phyloP scores from a whole-genome alignment of 2,888 invertebrate genomes.

The Parnassius mnemosyne region DNA sequence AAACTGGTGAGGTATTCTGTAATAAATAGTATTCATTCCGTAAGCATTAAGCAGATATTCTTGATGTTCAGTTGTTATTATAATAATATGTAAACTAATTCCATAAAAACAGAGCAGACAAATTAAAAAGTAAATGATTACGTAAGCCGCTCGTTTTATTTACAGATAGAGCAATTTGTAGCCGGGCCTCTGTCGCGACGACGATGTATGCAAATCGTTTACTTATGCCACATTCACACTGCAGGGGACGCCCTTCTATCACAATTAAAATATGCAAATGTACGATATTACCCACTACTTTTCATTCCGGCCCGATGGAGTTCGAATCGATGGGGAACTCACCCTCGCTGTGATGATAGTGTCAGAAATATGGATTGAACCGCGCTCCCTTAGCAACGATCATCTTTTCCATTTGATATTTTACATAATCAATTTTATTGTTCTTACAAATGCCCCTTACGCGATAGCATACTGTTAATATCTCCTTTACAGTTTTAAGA shows the following conservation, averaged over 20 bases:
- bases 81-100: slow-evolving; percentile 37
- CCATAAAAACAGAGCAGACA: slow-evolving; percentile 10
- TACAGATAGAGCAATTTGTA: slow-evolving; percentile 62
- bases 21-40: no score
- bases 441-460: slow-evolving; percentile 25
- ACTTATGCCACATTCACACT: slow-evolving; percentile 68
- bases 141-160: slow-evolving; percentile 43
- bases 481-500: neutral
- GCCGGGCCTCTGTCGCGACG: slow-evolving; percentile 40
- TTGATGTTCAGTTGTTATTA: no score
- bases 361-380: slow-evolving; percentile 48
- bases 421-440: slow-evolving; percentile 30
- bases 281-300: slow-evolving; percentile 74
- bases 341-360: slow-evolving; percentile 42
- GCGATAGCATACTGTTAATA: neutral
- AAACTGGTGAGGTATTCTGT: no score
- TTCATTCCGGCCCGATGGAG: slow-evolving; percentile 67
- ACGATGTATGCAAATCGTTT: slow-evolving; percentile 69
- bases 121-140: slow-evolving; percentile 28
- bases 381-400: slow-evolving; percentile 24
- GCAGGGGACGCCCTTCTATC: slow-evolving; percentile 55
- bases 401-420: slow-evolving; percentile 24
- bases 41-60: no score
- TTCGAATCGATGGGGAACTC: slow-evolving; percentile 50
- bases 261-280: slow-evolving; percentile 81